phyloP scores from a whole-genome alignment of 2,888 invertebrate genomes.

The Argynnis bischoffii region DNA sequence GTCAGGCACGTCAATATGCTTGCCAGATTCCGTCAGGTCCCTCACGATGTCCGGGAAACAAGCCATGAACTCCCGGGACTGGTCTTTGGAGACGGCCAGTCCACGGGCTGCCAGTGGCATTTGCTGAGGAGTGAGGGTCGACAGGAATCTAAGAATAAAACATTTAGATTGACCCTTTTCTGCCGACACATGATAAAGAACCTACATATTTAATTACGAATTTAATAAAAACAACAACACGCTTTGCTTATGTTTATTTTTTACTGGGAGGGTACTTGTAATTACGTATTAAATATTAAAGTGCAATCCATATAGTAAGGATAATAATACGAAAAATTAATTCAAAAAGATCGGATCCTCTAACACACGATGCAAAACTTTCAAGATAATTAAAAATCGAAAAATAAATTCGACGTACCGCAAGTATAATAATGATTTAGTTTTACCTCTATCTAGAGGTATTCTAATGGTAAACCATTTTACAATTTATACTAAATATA shows the following conservation, averaged over 20 bases:
- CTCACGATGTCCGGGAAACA: conserved; percentile 93
- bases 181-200: conserved; percentile 19
- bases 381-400: too few relatives aligned
- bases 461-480: background rate
- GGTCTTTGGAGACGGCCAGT: conserved; percentile 89
- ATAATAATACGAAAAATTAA: too few relatives aligned
- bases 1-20: conserved; percentile 89
- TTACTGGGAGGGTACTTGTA: too few relatives aligned
- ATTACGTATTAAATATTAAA: too few relatives aligned
- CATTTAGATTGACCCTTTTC: conserved; percentile 34
- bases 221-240: background rate
- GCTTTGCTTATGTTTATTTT: background rate
- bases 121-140: conserved; percentile 84
- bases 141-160: conserved; percentile 77
- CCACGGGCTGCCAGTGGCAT: conserved; percentile 83
- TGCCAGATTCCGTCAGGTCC: conserved; percentile 89
- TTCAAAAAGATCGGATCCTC: too few relatives aligned
- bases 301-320: too few relatives aligned
- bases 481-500: conserved; percentile 5
- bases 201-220: conserved; percentile 8
- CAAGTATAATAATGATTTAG: too few relatives aligned
- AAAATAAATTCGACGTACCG: too few relatives aligned
- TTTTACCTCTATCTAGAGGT: background rate
- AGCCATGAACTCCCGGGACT: conserved; percentile 93
- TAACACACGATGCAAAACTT: too few relatives aligned